Percentiles rank a stretch among this genome's conserved stretches.
phyloP scores from a whole-genome alignment of 2,888 invertebrate genomes.

The Sarcophaga variegata region DNA sequence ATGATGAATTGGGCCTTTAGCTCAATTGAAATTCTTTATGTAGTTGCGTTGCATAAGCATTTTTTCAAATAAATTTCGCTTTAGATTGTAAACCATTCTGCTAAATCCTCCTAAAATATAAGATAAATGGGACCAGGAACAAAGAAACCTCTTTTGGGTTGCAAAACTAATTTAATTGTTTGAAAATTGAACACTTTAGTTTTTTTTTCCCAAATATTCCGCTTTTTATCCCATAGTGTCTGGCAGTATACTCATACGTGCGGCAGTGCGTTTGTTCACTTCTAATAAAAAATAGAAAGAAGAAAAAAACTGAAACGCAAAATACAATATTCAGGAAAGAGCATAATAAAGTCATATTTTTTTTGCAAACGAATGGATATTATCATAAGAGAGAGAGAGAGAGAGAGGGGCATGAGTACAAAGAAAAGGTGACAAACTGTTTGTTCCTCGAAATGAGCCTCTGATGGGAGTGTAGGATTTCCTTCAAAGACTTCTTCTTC shows the following conservation, averaged over 20 bases:
- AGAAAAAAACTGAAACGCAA: not conserved
- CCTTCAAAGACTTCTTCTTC: not conserved
- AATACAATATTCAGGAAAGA: too few relatives aligned
- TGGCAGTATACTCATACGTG: not conserved
- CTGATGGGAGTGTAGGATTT: too few relatives aligned
- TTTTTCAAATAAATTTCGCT: too few relatives aligned
- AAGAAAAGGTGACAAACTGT: conserved; percentile 68
- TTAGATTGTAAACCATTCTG: too few relatives aligned
- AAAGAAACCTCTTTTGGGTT: not conserved
- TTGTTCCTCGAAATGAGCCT: conserved; percentile 30
- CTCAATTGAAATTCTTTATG: too few relatives aligned
- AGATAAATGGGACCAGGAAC: not conserved
- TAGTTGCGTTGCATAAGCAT: too few relatives aligned
- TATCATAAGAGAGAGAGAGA: not conserved
- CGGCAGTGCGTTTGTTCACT: not conserved
- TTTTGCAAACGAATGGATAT: not conserved
- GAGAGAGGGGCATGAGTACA: conserved; percentile 35
- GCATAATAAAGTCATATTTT: conserved; percentile 55
- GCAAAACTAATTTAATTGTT: too few relatives aligned
- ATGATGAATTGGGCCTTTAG: too few relatives aligned
- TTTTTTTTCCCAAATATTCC: not conserved
- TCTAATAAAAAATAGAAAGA: not conserved
- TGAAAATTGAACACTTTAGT: too few relatives aligned
- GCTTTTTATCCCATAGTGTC: conserved; percentile 20
- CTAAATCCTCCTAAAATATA: not conserved